Conservation (phyloP, 2,113 vertebrate species). For the Chaetops frenatus region DNA sequence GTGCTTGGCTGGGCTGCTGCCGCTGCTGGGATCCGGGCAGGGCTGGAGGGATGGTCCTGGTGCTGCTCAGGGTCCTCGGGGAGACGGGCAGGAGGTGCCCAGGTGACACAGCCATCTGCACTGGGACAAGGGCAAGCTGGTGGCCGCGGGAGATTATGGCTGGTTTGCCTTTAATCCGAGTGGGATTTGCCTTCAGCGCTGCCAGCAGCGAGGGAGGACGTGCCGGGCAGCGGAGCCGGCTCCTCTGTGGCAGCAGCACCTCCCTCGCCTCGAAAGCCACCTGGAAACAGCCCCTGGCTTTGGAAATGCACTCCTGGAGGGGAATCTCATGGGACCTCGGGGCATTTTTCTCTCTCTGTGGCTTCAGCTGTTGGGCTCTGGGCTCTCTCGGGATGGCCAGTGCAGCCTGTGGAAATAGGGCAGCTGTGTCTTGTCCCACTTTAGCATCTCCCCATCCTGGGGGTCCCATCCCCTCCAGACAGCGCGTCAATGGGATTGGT, state of each 20-base stretch:
- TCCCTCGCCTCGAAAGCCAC: rapidly evolving
- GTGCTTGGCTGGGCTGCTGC: background rate
- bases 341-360: background rate
- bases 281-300: background rate
- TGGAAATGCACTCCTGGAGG: background rate
- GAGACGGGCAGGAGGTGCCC: background rate
- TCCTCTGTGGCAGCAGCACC: rapidly evolving
- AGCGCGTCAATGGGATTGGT: background rate
- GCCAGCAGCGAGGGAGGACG: background rate
- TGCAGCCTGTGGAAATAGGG: rapidly evolving
- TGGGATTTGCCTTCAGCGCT: background rate
- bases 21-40: background rate
- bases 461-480: background rate
- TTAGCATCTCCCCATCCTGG: background rate
- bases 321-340: background rate
- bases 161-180: slow-evolving; percentile 3
- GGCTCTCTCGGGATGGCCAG: rapidly evolving
- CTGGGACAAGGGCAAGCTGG: background rate
- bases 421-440: background rate
- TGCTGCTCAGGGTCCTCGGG: rapidly evolving
- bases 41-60: rapidly evolving
- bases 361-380: background rate
- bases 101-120: background rate
- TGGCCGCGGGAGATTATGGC: background rate
- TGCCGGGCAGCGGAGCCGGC: rapidly evolving